phyloP scores from a whole-genome alignment of 2,113 vertebrate genomes.

The Nannospalax galili region DNA sequence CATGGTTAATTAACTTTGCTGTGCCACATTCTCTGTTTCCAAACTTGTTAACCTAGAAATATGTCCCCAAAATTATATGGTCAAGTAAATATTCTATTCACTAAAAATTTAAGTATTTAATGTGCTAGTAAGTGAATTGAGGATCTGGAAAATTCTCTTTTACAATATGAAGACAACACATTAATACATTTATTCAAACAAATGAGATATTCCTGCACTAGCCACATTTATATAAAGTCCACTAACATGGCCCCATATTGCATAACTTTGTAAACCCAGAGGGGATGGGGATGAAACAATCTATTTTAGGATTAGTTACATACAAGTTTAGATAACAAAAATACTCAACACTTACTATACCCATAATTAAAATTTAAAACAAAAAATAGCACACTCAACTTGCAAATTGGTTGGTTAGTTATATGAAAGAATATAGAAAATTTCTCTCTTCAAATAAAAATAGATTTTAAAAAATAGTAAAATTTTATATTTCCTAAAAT shows the following conservation, averaged over 20 bases:
- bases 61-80: neutral
- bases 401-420: neutral
- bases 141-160: slow-evolving; percentile 11
- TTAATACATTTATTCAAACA: slow-evolving; percentile 36
- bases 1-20: neutral
- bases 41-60: neutral
- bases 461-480: slow-evolving; percentile 84
- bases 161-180: slow-evolving; percentile 15
- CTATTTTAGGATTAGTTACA: neutral
- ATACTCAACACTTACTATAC: neutral
- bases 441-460: slow-evolving; percentile 73
- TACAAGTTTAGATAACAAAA: slow-evolving; percentile 17
- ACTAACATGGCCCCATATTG: neutral
- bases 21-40: neutral
- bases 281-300: neutral
- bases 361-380: slow-evolving; percentile 19
- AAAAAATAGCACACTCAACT: neutral
- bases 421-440: slow-evolving; percentile 67
- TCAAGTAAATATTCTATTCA: slow-evolving; percentile 26
- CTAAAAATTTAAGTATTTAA: slow-evolving; percentile 20
- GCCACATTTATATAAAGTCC: slow-evolving; percentile 21
- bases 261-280: slow-evolving; percentile 4
- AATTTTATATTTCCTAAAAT: slow-evolving; percentile 85
- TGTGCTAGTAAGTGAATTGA: neutral
- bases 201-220: neutral